Percentiles rank a stretch among this genome's conserved stretches.
Evolutionary conservation across 2,888 invertebrate genomes (phyloP).

Genomic region (Lutraria lutraria): DNA sequence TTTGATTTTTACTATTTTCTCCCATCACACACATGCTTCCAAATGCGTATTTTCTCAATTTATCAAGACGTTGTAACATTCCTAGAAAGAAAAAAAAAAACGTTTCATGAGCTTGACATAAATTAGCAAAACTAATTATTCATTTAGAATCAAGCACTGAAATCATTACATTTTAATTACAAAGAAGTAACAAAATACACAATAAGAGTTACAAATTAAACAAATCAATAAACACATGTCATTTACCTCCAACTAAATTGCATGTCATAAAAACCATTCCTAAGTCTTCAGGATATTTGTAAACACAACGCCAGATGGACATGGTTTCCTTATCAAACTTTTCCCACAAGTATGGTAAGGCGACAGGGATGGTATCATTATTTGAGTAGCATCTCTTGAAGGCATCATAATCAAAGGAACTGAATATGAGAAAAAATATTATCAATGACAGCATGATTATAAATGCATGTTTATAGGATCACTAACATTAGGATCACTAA

Average conservation of each 20-base stretch:
- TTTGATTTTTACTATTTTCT: constrained; percentile 95
- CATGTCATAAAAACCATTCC: constrained; percentile 98
- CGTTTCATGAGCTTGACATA: not conserved
- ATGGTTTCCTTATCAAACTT: constrained; percentile 98
- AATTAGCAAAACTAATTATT: too few relatives aligned
- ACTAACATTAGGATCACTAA: too few relatives aligned
- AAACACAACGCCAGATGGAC: constrained; percentile 98
- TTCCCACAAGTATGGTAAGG: constrained; percentile 99
- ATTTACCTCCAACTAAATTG: constrained; percentile 95
- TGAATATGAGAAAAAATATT: constrained; percentile 87
- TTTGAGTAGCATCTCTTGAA: constrained; percentile 99
- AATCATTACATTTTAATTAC: too few relatives aligned
- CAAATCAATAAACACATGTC: not conserved
- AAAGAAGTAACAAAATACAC: too few relatives aligned
- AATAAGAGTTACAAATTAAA: too few relatives aligned
- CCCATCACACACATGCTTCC: constrained; percentile 98
- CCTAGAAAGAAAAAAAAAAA: constrained; percentile 89
- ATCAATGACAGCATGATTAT: not conserved
- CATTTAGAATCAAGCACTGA: too few relatives aligned
- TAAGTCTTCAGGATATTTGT: constrained; percentile 97
- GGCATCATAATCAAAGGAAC: constrained; percentile 97
- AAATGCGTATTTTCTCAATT: constrained; percentile 98
- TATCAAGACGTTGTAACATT: constrained; percentile 99
- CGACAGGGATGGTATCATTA: constrained; percentile 94
- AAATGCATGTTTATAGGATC: too few relatives aligned